Evolutionary conservation across 1,140 invertebrate species (phyloP).

Genomic region (Ctenoplectra terminalis): DNA sequence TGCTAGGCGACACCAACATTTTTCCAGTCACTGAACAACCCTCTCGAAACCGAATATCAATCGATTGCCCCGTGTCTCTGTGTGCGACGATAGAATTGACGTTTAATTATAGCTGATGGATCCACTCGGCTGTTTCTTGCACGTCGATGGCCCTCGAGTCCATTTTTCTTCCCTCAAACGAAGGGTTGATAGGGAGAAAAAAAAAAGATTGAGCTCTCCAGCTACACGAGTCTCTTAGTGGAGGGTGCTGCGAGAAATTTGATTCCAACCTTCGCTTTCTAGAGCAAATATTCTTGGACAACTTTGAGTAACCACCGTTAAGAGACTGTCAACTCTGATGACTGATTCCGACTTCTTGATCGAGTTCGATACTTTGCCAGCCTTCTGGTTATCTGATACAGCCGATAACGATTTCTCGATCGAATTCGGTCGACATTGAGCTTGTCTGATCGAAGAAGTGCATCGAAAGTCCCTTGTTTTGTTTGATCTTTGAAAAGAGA

Average conservation of each 20-base stretch:
- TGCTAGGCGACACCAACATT: slow-evolving; percentile 72
- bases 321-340: not conserved
- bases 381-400: slow-evolving; percentile 36
- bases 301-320: not conserved
- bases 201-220: not conserved
- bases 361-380: not conserved
- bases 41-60: not conserved
- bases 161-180: not conserved
- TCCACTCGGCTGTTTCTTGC: not conserved
- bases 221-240: too few relatives aligned
- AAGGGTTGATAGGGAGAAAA: not conserved
- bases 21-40: slow-evolving; percentile 30
- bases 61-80: not conserved
- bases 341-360: slow-evolving; percentile 8
- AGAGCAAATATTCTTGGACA: not conserved
- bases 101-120: slow-evolving; percentile 26
- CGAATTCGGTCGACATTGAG: not conserved
- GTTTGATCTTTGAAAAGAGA: not conserved
- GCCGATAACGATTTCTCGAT: slow-evolving; percentile 20
- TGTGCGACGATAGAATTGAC: not conserved
- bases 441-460: not conserved
- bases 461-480: not conserved
- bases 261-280: too few relatives aligned
- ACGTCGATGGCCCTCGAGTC: not conserved
- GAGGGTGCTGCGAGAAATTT: not conserved